phyloP scores from a whole-genome alignment of 2,113 vertebrate species.

The Tonatia bakeri region DNA sequence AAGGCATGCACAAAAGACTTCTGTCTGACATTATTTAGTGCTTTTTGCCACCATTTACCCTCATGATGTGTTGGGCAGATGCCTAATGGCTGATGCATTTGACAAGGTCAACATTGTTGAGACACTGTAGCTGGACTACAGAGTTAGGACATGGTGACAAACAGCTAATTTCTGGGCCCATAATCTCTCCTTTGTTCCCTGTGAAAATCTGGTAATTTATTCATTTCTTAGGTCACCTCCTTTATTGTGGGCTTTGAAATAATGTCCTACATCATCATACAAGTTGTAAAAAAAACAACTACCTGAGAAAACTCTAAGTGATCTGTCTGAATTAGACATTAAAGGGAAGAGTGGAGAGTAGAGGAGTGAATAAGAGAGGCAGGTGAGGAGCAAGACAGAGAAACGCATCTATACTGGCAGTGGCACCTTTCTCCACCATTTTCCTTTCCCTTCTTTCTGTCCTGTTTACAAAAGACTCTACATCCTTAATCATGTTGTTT shows the following conservation, averaged over 20 bases:
- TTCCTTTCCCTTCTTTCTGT: not conserved
- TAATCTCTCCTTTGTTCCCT: not conserved
- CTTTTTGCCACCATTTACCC: not conserved
- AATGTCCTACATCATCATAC: not conserved
- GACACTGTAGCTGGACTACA: not conserved
- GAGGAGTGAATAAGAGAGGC: not conserved
- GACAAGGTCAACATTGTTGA: not conserved
- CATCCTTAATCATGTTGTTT: not conserved
- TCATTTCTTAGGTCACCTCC: not conserved
- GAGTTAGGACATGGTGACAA: not conserved
- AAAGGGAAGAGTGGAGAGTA: not conserved
- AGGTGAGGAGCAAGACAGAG: not conserved
- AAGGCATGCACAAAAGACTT: not conserved
- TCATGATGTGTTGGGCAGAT: not conserved
- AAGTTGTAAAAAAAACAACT: not conserved
- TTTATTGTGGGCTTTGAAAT: not conserved
- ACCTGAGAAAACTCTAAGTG: not conserved
- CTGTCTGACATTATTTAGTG: not conserved
- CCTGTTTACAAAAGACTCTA: not conserved
- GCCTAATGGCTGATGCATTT: not conserved
- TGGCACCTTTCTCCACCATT: accelerated
- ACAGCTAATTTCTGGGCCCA: not conserved
- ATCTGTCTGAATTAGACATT: not conserved
- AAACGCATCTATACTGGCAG: accelerated
- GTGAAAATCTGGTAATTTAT: not conserved